These are phyloP conservation scores for Aptenodytes forsteri DNA, from an alignment of 2,113 vertebrate genomes.

Conservation along the genomic window DNA sequence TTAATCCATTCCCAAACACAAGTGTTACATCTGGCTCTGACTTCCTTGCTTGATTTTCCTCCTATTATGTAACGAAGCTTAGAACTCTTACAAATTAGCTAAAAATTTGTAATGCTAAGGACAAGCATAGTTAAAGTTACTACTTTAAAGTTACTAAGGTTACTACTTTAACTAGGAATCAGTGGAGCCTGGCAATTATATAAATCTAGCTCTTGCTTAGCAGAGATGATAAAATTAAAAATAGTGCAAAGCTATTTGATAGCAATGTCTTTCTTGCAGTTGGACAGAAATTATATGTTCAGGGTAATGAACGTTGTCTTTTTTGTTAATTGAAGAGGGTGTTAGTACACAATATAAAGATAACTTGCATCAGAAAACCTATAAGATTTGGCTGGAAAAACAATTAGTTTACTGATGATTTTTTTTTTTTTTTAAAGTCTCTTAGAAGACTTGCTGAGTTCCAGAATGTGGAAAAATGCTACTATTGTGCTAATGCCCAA, in stretches of 20 bases:
- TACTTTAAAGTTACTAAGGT: background rate
- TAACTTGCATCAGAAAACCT: background rate
- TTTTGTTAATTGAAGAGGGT: background rate
- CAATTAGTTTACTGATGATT: background rate
- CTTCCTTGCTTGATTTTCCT: background rate
- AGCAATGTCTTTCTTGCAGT: background rate
- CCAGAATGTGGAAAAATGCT: background rate
- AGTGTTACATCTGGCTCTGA: background rate
- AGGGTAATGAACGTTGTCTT: fast-evolving
- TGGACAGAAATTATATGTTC: background rate
- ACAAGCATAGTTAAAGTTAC: background rate
- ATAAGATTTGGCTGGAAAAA: background rate
- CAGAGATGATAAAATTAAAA: background rate
- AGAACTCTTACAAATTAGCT: background rate
- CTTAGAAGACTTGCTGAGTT: background rate
- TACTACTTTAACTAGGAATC: background rate
- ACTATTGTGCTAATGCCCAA: background rate
- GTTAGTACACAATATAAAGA: background rate
- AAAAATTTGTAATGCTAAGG: background rate
- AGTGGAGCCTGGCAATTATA: background rate
- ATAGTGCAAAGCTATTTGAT: background rate
- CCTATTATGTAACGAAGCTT: background rate
- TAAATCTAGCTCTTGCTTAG: background rate
- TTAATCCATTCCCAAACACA: background rate
- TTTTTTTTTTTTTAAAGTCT: background rate